These are phyloP conservation scores for Zaprionus obscuricornis DNA, from an alignment of 2,888 invertebrate species.

Conservation along the genomic window DNA sequence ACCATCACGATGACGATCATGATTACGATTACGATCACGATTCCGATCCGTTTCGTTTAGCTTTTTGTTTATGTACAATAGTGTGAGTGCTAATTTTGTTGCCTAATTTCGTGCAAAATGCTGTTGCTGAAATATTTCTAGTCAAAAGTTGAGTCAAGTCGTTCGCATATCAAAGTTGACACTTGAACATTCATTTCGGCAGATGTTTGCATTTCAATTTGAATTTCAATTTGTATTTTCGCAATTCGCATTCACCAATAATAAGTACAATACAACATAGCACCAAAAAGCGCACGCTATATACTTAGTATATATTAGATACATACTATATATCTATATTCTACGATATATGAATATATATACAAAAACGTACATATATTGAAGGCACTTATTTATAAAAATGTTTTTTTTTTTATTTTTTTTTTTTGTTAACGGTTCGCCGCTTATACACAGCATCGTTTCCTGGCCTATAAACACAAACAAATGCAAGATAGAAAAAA, in stretches of 20 bases:
- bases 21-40: too few species aligned
- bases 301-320: too few species aligned
- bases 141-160: conserved; percentile 70
- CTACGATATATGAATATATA: too few species aligned
- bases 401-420: conserved; percentile 70
- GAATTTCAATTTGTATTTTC: conserved; percentile 42
- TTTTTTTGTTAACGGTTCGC: too few species aligned
- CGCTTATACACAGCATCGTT: conserved; percentile 41
- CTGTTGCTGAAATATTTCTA: conserved; percentile 56
- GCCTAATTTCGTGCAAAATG: conserved; percentile 46
- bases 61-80: not conserved
- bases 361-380: conserved; percentile 11
- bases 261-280: conserved; percentile 28
- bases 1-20: too few species aligned
- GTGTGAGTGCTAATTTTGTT: conserved; percentile 33
- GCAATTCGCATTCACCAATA: conserved; percentile 1
- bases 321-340: too few species aligned
- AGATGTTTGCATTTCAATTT: conserved; percentile 71
- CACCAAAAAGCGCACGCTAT: conserved; percentile 22
- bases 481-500: conserved; percentile 7
- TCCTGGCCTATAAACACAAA: conserved; percentile 66
- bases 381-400: conserved; percentile 59
- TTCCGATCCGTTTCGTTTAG: too few species aligned
- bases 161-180: conserved; percentile 70
- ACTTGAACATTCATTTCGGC: conserved; percentile 71